Conservation (phyloP, 2,113 vertebrate genomes). For the Scartelaos histophorus region DNA sequence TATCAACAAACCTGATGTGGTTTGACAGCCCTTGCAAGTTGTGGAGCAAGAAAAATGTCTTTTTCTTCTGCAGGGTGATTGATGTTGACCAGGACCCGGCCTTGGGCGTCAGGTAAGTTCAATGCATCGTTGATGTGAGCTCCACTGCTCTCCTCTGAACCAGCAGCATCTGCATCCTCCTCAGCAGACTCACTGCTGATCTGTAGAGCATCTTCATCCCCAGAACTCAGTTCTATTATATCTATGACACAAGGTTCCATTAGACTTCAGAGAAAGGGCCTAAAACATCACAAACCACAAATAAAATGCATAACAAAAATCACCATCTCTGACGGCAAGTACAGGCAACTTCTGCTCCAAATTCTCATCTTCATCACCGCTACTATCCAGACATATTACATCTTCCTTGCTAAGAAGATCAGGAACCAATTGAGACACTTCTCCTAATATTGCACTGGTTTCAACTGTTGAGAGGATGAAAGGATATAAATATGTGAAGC, state of each 20-base stretch:
- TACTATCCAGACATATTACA: slow-evolving; percentile 95
- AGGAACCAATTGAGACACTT: slow-evolving; percentile 82
- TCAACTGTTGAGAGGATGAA: slow-evolving; percentile 68
- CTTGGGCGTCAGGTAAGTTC: slow-evolving; percentile 90
- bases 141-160: slow-evolving; percentile 90
- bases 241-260: slow-evolving; percentile 70
- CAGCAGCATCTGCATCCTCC: slow-evolving; percentile 79
- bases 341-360: slow-evolving; percentile 67
- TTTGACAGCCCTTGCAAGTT: slow-evolving; percentile 94
- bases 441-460: slow-evolving; percentile 82
- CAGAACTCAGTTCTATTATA: slow-evolving; percentile 96
- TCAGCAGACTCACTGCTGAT: slow-evolving; percentile 92
- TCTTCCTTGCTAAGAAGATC: slow-evolving; percentile 85
- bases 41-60: slow-evolving; percentile 92
- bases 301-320: slow-evolving; percentile 32
- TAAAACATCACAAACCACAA: not conserved
- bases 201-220: slow-evolving; percentile 90
- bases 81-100: slow-evolving; percentile 93
- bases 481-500: not conserved
- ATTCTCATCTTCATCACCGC: slow-evolving; percentile 77
- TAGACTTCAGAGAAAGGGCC: slow-evolving; percentile 10
- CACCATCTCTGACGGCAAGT: slow-evolving; percentile 84
- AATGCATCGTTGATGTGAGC: slow-evolving; percentile 92
- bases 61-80: slow-evolving; percentile 96
- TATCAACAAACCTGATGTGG: slow-evolving; percentile 88